These are phyloP conservation scores for Orchesella flavescens DNA, from an alignment of 2,888 invertebrate species.

Conservation along the genomic window DNA sequence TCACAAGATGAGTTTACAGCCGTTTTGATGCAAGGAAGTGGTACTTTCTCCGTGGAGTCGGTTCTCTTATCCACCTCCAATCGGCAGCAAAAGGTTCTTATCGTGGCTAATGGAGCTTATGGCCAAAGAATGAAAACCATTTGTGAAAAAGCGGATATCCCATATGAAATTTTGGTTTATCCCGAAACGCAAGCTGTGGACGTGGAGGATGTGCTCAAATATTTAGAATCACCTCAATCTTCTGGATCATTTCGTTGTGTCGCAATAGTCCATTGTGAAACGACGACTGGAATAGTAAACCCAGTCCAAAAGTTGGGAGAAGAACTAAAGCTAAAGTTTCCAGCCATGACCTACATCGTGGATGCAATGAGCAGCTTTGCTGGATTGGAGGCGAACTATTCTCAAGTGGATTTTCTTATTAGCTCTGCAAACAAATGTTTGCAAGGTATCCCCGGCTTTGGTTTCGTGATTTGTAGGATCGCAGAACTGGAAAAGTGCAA, in stretches of 20 bases:
- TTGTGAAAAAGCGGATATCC: constrained; percentile 74
- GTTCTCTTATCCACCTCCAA: constrained; percentile 75
- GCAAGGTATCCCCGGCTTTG: constrained; percentile 75
- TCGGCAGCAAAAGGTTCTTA: constrained; percentile 74
- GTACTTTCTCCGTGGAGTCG: constrained; percentile 76
- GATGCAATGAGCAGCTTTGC: constrained; percentile 77
- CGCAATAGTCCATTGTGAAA: constrained; percentile 76
- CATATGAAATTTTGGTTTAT: constrained; percentile 73
- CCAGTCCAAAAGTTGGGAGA: constrained; percentile 74
- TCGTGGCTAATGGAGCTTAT: constrained; percentile 76
- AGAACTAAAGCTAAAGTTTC: constrained; percentile 73
- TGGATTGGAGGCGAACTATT: constrained; percentile 74
- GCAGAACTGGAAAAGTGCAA: constrained; percentile 73
- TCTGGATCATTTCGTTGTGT: constrained; percentile 74
- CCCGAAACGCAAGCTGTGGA: constrained; percentile 74
- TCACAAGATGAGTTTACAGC: constrained; percentile 73
- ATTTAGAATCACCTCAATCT: constrained; percentile 69
- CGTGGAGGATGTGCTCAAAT: constrained; percentile 71
- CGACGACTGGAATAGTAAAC: constrained; percentile 76
- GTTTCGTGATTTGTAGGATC: constrained; percentile 74
- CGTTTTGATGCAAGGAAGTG: constrained; percentile 76
- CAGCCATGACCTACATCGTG: constrained; percentile 74
- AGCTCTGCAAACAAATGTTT: constrained; percentile 77
- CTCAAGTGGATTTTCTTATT: constrained; percentile 74
- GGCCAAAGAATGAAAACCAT: constrained; percentile 75